phyloP scores from a whole-genome alignment of 2,888 invertebrate species.

The Macrophya alboannulata region DNA sequence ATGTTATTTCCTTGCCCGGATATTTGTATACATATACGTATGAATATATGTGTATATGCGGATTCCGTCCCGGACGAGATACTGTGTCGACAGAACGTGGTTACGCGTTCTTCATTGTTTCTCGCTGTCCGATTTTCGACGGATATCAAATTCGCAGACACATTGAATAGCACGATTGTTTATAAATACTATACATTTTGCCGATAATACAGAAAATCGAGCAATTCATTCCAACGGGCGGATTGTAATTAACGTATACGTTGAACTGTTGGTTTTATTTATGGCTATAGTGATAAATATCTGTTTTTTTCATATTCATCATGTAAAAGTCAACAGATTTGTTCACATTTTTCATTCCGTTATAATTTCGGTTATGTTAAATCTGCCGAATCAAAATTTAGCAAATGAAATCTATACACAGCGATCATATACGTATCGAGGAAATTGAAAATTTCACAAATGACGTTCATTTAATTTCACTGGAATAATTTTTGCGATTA shows the following conservation, averaged over 20 bases:
- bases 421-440: not conserved
- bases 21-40: not conserved
- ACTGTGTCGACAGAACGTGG: constrained; percentile 9
- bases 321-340: not conserved
- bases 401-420: not conserved
- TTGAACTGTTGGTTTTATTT: not conserved
- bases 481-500: not conserved
- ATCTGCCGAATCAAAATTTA: not conserved
- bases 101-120: constrained; percentile 21
- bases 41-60: not conserved
- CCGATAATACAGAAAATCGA: not conserved
- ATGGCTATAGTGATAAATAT: constrained; percentile 5
- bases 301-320: not conserved
- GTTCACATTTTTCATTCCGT: not conserved
- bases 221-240: constrained; percentile 4
- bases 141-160: constrained; percentile 13
- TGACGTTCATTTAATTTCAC: not conserved
- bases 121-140: constrained; percentile 7
- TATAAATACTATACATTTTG: not conserved
- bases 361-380: not conserved
- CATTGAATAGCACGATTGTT: not conserved
- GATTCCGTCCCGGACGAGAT: constrained; percentile 3
- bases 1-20: constrained; percentile 17
- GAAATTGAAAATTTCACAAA: not conserved
- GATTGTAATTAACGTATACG: not conserved